Conservation (phyloP, 1,140 invertebrate species). For the Lethrus apterus region DNA sequence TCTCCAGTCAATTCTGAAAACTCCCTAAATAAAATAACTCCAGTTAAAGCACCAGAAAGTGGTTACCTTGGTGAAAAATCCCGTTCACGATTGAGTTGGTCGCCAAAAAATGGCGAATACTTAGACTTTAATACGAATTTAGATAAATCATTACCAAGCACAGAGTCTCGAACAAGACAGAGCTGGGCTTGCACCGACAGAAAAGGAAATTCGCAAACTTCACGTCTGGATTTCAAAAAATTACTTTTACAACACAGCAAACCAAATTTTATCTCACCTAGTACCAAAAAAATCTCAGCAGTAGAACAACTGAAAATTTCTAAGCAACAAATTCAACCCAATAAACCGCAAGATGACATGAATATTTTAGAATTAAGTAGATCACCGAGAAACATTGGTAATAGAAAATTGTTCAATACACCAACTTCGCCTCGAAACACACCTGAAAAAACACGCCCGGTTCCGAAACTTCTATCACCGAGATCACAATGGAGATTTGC, state of each 20-base stretch:
- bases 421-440: conserved; percentile 47
- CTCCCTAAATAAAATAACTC: conserved; percentile 25
- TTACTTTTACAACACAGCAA: conserved; percentile 65
- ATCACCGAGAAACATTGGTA: conserved; percentile 56
- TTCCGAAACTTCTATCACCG: conserved; percentile 60
- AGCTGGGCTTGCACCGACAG: conserved; percentile 45
- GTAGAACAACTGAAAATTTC: conserved; percentile 74
- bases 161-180: conserved; percentile 32
- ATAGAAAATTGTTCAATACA: conserved; percentile 49
- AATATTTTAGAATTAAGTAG: conserved; percentile 57
- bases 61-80: conserved; percentile 48
- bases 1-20: too few relatives aligned
- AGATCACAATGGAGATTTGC: conserved; percentile 63
- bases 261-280: conserved; percentile 45
- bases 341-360: conserved; percentile 40
- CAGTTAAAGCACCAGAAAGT: conserved; percentile 46
- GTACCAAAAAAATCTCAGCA: conserved; percentile 60
- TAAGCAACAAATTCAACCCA: conserved; percentile 45
- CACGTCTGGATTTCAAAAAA: conserved; percentile 73
- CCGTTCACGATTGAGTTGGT: conserved; percentile 45
- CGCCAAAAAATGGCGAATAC: conserved; percentile 44
- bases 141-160: conserved; percentile 31
- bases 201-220: conserved; percentile 49
- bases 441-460: conserved; percentile 47
- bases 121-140: conserved; percentile 32